These are phyloP conservation scores for Xanthia icteritia DNA, from an alignment of 2,888 invertebrate species.

Conservation along the genomic window DNA sequence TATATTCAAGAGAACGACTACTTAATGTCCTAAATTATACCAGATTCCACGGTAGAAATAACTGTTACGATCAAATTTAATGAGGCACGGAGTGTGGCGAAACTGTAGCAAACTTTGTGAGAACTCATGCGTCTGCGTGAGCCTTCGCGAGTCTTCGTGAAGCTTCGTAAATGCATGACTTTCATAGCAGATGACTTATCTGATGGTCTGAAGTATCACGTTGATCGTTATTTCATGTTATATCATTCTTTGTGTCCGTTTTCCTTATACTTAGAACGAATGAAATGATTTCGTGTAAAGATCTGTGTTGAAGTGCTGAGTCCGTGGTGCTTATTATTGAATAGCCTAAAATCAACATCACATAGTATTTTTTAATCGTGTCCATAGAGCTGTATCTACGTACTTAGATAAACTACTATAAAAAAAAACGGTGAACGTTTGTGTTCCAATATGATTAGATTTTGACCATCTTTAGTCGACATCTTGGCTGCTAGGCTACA, in stretches of 20 bases:
- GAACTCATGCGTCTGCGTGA: constrained; percentile 24
- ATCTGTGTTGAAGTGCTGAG: constrained; percentile 20
- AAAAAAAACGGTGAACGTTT: background rate
- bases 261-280: constrained; percentile 8
- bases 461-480: background rate
- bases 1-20: constrained; percentile 13
- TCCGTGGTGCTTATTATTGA: background rate
- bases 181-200: constrained; percentile 35
- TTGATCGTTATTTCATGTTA: constrained; percentile 30
- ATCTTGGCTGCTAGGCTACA: background rate
- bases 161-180: constrained; percentile 15
- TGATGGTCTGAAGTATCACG: constrained; percentile 26
- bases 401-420: background rate
- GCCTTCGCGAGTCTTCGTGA: constrained; percentile 18
- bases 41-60: constrained; percentile 49
- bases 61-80: constrained; percentile 47
- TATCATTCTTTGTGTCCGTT: constrained; percentile 28
- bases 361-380: background rate
- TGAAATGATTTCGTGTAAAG: constrained; percentile 20
- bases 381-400: background rate
- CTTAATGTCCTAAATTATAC: constrained; percentile 12
- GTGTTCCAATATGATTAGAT: background rate
- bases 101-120: constrained; percentile 52
- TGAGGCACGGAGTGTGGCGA: constrained; percentile 24
- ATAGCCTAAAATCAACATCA: background rate